Conservation (phyloP, 2,888 invertebrate genomes). For the Acrocera orbiculus region DNA sequence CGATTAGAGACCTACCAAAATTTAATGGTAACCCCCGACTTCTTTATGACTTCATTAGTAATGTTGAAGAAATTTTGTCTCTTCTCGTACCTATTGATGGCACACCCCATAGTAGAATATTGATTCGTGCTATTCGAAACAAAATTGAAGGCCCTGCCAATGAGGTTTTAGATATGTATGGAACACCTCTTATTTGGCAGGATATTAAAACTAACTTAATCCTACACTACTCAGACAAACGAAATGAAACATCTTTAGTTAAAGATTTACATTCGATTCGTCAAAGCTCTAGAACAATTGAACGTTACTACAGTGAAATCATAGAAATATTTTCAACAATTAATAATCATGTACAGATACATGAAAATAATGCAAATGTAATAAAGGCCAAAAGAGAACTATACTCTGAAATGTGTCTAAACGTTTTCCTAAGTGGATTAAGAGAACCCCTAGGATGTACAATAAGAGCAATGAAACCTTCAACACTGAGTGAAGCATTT, state of each 20-base stretch:
- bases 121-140: conserved; percentile 5
- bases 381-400: conserved; percentile 1
- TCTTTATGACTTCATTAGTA: conserved; percentile 9
- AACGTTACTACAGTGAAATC: conserved; percentile 5
- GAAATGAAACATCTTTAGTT: conserved; percentile 7
- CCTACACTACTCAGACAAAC: conserved; percentile 7
- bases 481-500: conserved; percentile 1
- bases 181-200: conserved; percentile 4
- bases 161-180: conserved; percentile 6
- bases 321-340: conserved; percentile 2
- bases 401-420: conserved; percentile 6
- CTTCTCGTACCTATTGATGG: conserved; percentile 5
- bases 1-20: conserved; percentile 11
- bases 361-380: conserved; percentile 3
- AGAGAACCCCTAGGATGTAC: conserved; percentile 7
- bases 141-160: conserved; percentile 7
- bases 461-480: conserved; percentile 7
- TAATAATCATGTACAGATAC: conserved; percentile 1
- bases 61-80: conserved; percentile 10
- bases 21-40: conserved; percentile 8
- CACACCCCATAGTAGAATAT: neutral
- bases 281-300: conserved; percentile 1
- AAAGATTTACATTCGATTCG: conserved; percentile 2
- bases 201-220: conserved; percentile 6
- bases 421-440: conserved; percentile 4